A percentile compares a stretch with the other conserved stretches of the same genome.
Evolutionary conservation across 2,113 vertebrate species (phyloP).

Genomic region (Gallinago media): DNA sequence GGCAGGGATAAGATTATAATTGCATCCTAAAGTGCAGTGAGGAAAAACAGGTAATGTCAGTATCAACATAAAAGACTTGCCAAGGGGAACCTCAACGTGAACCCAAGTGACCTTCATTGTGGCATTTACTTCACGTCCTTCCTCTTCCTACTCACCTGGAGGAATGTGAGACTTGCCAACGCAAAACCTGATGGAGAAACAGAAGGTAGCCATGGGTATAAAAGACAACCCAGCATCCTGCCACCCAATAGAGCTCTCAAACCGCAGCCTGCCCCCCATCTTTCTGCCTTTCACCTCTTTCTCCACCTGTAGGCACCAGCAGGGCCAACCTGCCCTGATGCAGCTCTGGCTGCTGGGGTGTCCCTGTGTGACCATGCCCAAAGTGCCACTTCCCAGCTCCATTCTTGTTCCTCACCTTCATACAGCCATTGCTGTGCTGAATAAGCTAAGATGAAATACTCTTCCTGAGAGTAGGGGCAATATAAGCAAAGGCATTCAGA

Average conservation of each 20-base stretch:
- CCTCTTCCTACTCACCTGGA: neutral
- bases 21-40: neutral
- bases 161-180: neutral
- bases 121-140: neutral
- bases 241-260: neutral
- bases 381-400: fast-evolving
- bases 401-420: neutral
- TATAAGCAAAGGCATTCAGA: neutral
- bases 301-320: neutral
- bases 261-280: neutral
- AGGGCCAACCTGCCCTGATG: fast-evolving
- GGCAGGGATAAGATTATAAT: neutral
- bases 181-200: neutral
- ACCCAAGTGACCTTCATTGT: neutral
- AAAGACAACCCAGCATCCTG: neutral
- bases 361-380: fast-evolving
- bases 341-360: neutral
- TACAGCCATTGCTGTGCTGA: fast-evolving
- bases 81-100: neutral
- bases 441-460: neutral
- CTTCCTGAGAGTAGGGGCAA: neutral
- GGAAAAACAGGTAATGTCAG: neutral
- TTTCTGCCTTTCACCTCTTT: neutral
- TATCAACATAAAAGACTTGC: neutral
- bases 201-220: neutral